A percentile compares a stretch with the other conserved stretches of the same genome.
phyloP scores from a whole-genome alignment of 2,888 invertebrate genomes.

The Tyria jacobaeae region DNA sequence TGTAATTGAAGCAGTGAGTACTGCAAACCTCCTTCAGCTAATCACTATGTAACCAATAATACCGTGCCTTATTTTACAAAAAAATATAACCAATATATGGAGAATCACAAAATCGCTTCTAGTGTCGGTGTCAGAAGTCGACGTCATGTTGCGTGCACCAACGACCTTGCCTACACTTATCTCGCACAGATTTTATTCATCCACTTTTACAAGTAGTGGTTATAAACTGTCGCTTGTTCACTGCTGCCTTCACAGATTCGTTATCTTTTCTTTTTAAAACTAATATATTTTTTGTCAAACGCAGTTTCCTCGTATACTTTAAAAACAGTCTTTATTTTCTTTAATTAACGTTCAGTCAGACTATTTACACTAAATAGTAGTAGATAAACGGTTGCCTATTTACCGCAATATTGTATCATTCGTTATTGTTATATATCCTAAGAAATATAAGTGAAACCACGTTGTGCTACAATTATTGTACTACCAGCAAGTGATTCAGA shows the following conservation, averaged over 20 bases:
- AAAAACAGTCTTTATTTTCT: conserved; percentile 1
- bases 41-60: neutral
- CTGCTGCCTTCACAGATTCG: conserved; percentile 32
- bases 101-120: conserved; percentile 13
- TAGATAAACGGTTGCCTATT: neutral
- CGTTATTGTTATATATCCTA: no score
- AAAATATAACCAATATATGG: conserved; percentile 50
- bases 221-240: conserved; percentile 34
- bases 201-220: conserved; percentile 54
- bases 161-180: conserved; percentile 74
- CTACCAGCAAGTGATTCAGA: no score
- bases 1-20: no score
- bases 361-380: neutral
- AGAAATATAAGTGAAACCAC: no score
- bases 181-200: conserved; percentile 59
- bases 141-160: conserved; percentile 49
- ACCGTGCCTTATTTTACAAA: neutral
- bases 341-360: neutral
- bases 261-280: conserved; percentile 24
- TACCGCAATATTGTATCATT: neutral
- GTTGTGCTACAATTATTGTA: no score
- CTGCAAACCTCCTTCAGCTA: neutral
- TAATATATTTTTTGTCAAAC: conserved; percentile 3
- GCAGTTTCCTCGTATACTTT: neutral
- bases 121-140: conserved; percentile 28